Base-by-base conservation (phyloP, 2,797 vertebrate species). In the Muscicapa striata region DNA sequence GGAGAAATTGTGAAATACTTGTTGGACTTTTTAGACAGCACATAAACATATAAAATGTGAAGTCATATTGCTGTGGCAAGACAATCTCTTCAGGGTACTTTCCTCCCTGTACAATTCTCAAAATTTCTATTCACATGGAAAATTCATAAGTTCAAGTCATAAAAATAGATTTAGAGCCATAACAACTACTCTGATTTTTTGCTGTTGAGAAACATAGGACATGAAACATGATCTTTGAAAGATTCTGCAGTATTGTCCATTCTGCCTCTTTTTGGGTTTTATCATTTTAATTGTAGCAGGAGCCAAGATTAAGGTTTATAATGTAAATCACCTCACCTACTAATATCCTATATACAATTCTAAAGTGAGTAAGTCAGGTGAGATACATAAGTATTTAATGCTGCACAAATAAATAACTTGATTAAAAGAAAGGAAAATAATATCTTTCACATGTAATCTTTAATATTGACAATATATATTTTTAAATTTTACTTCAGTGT, bases 191-290 rank as follows among this genome's bases (percentile, higher is more conserved):
- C 87, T 63, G 57, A 45, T 83, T 75, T 86, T 96, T 89, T 93
- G 69, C 93, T 90, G 55, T 90, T 97, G 84, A 84, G 86, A 95
- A 95, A 73, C 63, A 82, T 78, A 87, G 70, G 52, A 90, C 83
- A 84, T 86, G 95, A 73, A 96, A 84, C 52, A 89, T 82, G 57
- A 85, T 93, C 77, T 95, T 93, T 95, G 92, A 94, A 92, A 81
- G 49, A 58, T 68, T 89, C 72, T 96, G 45, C 95, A 72, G 90
- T 95, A 77, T 79, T 94, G 70, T 90, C 78, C 57, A 79, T 94
- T 97, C 96, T 86, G 94, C 86, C 40, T 43, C 13, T 30, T 95
- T 90, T 70, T 61, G n/a, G 10, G 7, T 93, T 96, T 95, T 87
- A 82, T 43, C 1, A 6, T 46, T 61, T 48, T 66, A 74, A 49